Evolutionary conservation across 2,113 vertebrate genomes (phyloP), one percentile per base, ranked within the genome.

Genomic region (Clarias gariepinus): DNA sequence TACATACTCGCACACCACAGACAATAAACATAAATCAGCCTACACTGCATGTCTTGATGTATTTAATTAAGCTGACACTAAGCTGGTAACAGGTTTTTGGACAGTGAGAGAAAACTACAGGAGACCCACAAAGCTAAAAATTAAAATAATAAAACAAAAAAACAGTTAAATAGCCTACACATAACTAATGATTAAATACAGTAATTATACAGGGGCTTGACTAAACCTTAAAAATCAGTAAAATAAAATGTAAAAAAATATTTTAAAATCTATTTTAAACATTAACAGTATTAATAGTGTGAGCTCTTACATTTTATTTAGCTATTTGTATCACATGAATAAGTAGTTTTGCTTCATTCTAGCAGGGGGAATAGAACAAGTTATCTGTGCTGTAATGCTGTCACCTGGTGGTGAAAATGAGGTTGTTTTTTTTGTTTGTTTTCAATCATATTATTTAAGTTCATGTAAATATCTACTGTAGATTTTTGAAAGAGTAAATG

Each of bases 331-430:
- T 77, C 25, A 77, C 11, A 76, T n/a, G 1, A 28, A 53, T 9
- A 74, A 77, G 74, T 7, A n/a, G 53, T 53, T 77, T 12, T 15
- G 47, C 64, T 69, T 6, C 15, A 33, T 28, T 6, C 15, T 23
- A 19, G 2, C 13, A 25, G n/a, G 28, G 58, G 16, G 36, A 64
- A 21, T 21, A 33, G 23, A 25, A 60, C 2, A 47, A 3, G 15
- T 9, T 8, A 60, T 80, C 4, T 36, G 63, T 68, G 81, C 25
- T 82, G 81, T 52, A 66, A 66, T 68, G 63, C 81, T 82, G 80
- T 5, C 61, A 52, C 47, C 81, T 82, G 9, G 81, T 82, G 81
- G 81, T 68, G 12, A 82, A 3, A 66, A 25, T 82, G 25, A 78
- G 18, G 12, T 55, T 77, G 55, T 69, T 12, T 25, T 64, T 47